Conservation (phyloP, 2,888 invertebrate genomes). For the Thecophora atra region DNA sequence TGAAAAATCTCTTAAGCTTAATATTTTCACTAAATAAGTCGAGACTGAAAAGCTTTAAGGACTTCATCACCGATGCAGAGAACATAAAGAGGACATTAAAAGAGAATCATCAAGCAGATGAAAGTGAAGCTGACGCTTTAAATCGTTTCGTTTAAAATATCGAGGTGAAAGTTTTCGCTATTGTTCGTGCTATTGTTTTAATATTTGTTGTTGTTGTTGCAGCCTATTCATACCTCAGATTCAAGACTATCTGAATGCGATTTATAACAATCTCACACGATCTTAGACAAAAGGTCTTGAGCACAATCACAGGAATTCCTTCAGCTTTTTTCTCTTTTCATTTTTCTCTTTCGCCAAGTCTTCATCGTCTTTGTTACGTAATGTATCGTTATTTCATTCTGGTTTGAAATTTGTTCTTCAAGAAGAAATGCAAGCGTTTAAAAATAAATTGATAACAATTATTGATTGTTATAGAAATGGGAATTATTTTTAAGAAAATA, state of each 20-base stretch:
- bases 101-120: background rate
- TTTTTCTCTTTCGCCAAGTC: background rate
- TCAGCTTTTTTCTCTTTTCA: background rate
- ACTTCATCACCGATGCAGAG: background rate
- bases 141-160: conserved; percentile 9
- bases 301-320: conserved; percentile 5
- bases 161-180: background rate
- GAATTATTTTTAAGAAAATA: too few relatives aligned
- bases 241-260: background rate
- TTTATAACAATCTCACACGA: background rate
- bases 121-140: background rate
- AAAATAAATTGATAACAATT: too few relatives aligned
- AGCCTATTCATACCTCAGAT: background rate
- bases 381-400: background rate
- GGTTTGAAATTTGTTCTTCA: background rate
- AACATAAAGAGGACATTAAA: background rate
- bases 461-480: too few relatives aligned
- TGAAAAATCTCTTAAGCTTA: too few relatives aligned
- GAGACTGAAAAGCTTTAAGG: background rate
- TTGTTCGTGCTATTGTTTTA: conserved; percentile 8
- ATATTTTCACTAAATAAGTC: background rate
- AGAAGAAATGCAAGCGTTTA: too few relatives aligned
- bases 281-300: background rate
- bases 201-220: background rate
- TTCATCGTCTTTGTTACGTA: background rate